phyloP scores from a whole-genome alignment of 2,113 vertebrate genomes.

The Tupaia chinensis region DNA sequence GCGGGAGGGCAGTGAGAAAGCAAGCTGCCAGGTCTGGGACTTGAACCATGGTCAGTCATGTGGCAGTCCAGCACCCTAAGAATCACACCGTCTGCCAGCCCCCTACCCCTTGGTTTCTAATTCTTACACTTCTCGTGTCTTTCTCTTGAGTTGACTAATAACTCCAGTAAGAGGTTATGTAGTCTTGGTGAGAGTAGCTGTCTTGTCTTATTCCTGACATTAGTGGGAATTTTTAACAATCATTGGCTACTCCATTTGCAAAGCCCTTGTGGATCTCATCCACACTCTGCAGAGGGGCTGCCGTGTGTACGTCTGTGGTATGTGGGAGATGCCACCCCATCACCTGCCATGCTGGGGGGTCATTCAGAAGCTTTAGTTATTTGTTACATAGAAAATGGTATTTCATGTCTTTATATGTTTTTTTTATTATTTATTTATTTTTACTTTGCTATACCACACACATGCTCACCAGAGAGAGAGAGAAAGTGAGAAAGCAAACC shows the following conservation, averaged over 20 bases:
- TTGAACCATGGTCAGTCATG: no score
- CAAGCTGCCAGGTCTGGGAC: no score
- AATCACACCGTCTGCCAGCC: no score
- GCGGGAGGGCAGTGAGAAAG: no score
- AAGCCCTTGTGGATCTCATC: neutral
- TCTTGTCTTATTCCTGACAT: neutral
- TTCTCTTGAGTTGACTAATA: neutral
- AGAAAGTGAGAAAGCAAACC: no score
- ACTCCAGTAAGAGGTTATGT: neutral
- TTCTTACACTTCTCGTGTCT: neutral
- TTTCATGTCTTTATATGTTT: neutral
- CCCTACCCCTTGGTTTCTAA: neutral
- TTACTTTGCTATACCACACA: no score
- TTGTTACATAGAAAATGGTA: neutral
- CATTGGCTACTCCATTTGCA: neutral
- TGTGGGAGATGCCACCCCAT: accelerated
- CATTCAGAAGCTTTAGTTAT: neutral
- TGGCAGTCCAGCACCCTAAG: no score
- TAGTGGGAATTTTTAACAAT: neutral
- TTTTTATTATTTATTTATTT: neutral
- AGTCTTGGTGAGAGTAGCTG: no score
- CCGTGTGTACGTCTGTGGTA: accelerated
- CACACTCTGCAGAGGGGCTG: accelerated
- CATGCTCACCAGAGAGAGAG: no score
- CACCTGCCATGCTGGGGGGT: accelerated